phyloP scores from a whole-genome alignment of 92 coral and sea anemone species.

The Heteractis magnifica region DNA sequence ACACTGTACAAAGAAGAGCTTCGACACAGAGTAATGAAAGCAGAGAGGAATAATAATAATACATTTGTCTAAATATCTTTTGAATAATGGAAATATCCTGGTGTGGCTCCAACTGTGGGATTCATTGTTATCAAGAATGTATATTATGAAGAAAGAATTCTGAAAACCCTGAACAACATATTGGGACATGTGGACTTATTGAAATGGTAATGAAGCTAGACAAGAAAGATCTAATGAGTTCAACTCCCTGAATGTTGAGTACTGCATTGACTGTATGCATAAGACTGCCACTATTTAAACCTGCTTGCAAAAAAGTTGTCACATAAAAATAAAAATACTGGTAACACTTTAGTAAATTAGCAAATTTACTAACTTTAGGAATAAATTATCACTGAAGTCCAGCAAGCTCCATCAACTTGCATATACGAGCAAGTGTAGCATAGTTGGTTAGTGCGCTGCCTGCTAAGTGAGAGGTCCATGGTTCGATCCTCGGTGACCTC shows the following conservation, averaged over 20 bases:
- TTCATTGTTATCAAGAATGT: background rate
- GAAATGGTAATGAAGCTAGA: background rate
- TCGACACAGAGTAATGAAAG: slow-evolving; percentile 29
- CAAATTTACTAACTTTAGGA: too few species aligned
- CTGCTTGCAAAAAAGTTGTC: too few species aligned
- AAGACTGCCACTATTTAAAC: too few species aligned
- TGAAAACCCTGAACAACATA: background rate
- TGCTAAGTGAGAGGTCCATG: too few species aligned
- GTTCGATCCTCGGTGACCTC: too few species aligned
- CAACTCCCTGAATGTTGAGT: background rate
- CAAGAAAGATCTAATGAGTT: background rate
- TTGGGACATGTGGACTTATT: background rate
- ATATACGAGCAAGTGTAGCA: too few species aligned
- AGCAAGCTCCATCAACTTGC: too few species aligned
- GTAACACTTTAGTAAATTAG: too few species aligned
- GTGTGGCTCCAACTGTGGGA: background rate
- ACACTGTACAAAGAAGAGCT: slow-evolving; percentile 44
- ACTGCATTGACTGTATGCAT: background rate
- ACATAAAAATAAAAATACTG: too few species aligned
- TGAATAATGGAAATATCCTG: background rate
- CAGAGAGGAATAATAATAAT: background rate
- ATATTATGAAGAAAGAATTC: background rate
- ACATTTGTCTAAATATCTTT: background rate
- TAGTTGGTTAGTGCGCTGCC: too few species aligned
- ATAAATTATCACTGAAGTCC: too few species aligned